Base-by-base conservation (phyloP, 2,113 vertebrate species). In the Hyla sarda region DNA sequence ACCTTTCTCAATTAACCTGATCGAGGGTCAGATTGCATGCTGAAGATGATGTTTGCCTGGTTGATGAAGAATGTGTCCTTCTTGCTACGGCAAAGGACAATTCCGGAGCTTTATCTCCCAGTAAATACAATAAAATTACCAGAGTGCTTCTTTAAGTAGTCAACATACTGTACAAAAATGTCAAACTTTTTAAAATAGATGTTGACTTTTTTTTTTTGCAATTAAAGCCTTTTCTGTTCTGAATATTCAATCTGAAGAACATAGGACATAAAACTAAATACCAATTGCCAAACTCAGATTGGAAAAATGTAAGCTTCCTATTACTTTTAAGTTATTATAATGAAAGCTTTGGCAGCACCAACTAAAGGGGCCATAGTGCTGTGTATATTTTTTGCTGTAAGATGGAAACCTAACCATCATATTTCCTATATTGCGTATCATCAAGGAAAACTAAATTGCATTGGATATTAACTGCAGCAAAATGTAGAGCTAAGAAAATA, bases 381-480 rank as follows among this genome's bases (percentile, higher is more conserved):
- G 12, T 76, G 74, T 76, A 52, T 52, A 41, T 32, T 80, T 41
- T 32, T 41, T 60, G 17, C 50, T 34, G 19, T 62, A 60, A 41
- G 34, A 60, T n/a, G 54, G n/a, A 80, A 80, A 80, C 34, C 5
- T 79, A 45, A 62, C 21, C 16, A 25, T 41, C 60, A 62, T 80
- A 80, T 41, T 60, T 25, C 62, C 54, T 80, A 60, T 62, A 7
- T 60, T n/a, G 32, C 60, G 62, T 80, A 21, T 32, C 54, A 80
- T 80, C 19, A 45, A 62, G 32, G 25, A 11, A 60, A 80, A 62
- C 77, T 62, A 80, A 80, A 80, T 80, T 58, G 58, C 56, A 41
- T 80, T 62, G 11, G 58, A 45, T 80, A 60, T 62, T 80, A 80
- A 62, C 77, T 62, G 56, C 54, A 58, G 52, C 37, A 41, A 79